These are phyloP conservation scores for Neodiprion pinetum DNA, from an alignment of 1,140 invertebrate genomes.

Conservation along the genomic window DNA sequence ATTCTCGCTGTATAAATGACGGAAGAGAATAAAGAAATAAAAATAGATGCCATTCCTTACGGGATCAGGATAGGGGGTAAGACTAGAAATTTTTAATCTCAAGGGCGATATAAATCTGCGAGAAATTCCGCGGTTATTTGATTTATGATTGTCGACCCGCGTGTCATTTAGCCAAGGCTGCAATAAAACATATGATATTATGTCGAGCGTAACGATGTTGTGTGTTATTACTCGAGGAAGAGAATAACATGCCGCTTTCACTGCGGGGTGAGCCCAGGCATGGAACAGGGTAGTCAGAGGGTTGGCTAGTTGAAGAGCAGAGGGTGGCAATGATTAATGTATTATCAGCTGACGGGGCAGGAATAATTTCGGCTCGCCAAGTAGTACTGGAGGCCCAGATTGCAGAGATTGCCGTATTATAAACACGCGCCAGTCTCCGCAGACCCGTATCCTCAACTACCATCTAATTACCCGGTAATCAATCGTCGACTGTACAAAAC, in stretches of 20 bases:
- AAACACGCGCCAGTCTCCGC: too few relatives aligned
- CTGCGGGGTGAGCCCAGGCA: neutral
- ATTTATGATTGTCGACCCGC: neutral
- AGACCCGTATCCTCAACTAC: too few relatives aligned
- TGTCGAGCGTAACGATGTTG: constrained; percentile 2
- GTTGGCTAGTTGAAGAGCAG: neutral
- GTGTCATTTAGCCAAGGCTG: neutral
- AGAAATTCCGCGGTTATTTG: neutral
- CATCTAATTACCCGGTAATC: too few relatives aligned
- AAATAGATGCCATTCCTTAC: too few relatives aligned
- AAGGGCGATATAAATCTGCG: neutral
- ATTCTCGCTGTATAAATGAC: too few relatives aligned
- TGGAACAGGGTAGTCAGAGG: neutral
- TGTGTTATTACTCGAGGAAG: neutral
- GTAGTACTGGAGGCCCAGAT: neutral
- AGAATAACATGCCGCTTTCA: neutral
- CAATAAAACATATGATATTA: constrained; percentile 8
- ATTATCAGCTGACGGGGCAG: neutral
- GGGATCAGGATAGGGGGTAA: too few relatives aligned
- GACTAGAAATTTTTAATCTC: too few relatives aligned
- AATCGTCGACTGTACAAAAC: too few relatives aligned
- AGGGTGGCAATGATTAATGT: constrained; percentile 2
- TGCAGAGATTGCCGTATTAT: neutral
- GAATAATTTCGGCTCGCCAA: neutral
- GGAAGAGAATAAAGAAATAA: too few relatives aligned